Base-by-base conservation (phyloP, 2,113 vertebrate species). In the Hemiscyllium ocellatum region DNA sequence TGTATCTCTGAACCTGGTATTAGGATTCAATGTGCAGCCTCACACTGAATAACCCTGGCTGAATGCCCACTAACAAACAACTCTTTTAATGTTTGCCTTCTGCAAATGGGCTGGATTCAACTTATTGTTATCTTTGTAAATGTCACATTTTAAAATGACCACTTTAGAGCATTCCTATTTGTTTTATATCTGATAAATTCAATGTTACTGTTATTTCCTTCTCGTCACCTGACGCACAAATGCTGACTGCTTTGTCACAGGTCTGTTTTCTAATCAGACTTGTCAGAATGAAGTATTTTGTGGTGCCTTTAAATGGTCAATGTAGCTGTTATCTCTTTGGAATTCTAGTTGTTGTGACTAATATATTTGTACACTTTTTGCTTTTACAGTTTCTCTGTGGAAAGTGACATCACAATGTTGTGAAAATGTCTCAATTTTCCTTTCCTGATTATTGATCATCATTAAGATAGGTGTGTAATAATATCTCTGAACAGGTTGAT, bases 71-170 rank as follows among this genome's bases (percentile, higher is more conserved):
- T 98, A 97, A 97, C 97, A 98, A 98, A 98, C 98, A 98, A 97
- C 97, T 98, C 97, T 97, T 98, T 98, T 97, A 98, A 97, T 97
- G 97, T 97, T 98, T 97, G 97, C 97, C 97, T 98, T 97, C 97
- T 95, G 94, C 42, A 70, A 95, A 95, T 95, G 37, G 24, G 47
- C 24, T 72, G 69, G 94, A 52, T 95, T 47, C 47, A 29, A 72
- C 42, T 95, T 95, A 94, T 94, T 95, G 68, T 8, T 47, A 76
- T 26, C 42, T 76, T 42, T 52, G 72, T 95, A 72, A 95, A 47
- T 72, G 69, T 95, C 69, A 52, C 24, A 19, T 72, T 94, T 76
- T 95, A 47, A 95, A 95, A 95, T 95, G 68, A 6, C 37, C 52
- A 69, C 29, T 29, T 95, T 6, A 70, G 68, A 70, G 12, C 68